Percentiles rank a stretch among this genome's conserved stretches.
Conservation (phyloP, 2,797 vertebrate species). For the Columba guinea region DNA sequence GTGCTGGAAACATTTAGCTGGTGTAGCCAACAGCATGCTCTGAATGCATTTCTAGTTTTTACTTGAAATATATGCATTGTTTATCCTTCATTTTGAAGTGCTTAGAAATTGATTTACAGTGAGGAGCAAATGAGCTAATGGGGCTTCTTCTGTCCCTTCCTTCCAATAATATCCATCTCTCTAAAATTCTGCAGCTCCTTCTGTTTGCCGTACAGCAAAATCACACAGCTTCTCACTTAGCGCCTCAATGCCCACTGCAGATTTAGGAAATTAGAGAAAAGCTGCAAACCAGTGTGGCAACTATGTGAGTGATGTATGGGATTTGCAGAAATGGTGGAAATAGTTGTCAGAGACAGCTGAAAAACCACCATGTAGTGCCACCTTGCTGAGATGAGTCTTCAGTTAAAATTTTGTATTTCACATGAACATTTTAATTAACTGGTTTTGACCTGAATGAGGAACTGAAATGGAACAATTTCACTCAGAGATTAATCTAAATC, state of each 20-base stretch:
- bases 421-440: background rate
- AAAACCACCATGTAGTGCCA: background rate
- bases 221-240: background rate
- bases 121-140: background rate
- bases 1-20: background rate
- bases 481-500: background rate
- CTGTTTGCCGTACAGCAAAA: background rate
- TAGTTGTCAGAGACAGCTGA: background rate
- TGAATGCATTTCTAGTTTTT: background rate
- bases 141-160: background rate
- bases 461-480: background rate
- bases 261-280: background rate
- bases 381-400: background rate
- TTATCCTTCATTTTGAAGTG: background rate
- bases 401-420: background rate
- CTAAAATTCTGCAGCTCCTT: background rate
- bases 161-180: background rate
- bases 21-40: background rate
- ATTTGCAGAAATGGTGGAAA: background rate
- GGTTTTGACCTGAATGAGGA: background rate
- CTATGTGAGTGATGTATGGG: background rate
- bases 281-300: background rate
- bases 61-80: background rate
- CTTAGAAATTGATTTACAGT: background rate
- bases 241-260: background rate